These are phyloP conservation scores for Petrocephalus microphthalmus DNA, from an alignment of 2,113 vertebrate genomes.

Conservation along the genomic window DNA sequence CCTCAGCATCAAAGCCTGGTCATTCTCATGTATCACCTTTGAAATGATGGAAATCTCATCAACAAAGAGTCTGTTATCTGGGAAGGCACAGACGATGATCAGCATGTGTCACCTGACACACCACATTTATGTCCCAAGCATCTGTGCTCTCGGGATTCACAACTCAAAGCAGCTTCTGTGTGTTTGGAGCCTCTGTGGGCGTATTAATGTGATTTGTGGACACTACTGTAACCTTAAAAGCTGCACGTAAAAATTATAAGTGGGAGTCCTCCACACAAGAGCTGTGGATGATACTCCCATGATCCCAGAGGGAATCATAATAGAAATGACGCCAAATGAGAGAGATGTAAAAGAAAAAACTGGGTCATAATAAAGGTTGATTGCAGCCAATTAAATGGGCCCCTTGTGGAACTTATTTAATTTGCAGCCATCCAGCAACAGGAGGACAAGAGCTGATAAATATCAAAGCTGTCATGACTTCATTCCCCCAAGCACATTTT, in stretches of 20 bases:
- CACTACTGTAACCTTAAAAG: neutral
- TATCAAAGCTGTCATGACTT: slow-evolving; percentile 11
- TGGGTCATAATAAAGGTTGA: slow-evolving; percentile 12
- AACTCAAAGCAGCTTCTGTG: neutral
- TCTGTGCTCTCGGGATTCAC: neutral
- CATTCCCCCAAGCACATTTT: neutral
- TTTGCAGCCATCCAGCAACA: slow-evolving; percentile 16
- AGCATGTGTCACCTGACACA: too few relatives aligned
- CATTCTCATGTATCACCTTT: neutral
- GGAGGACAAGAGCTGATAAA: neutral
- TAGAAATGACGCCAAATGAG: slow-evolving; percentile 9
- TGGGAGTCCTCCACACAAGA: neutral
- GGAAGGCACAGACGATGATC: neutral
- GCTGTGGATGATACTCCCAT: neutral
- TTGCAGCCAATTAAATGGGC: slow-evolving; percentile 22
- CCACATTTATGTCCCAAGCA: neutral
- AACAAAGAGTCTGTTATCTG: neutral
- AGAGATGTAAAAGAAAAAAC: slow-evolving; percentile 1
- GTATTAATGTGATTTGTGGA: neutral
- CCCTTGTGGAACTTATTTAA: slow-evolving; percentile 22
- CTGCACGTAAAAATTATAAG: neutral
- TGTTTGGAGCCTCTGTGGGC: neutral
- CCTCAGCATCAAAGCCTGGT: neutral
- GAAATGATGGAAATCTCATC: neutral
- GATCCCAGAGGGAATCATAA: slow-evolving; percentile 14